phyloP scores from a whole-genome alignment of 2,113 vertebrate species.

The Micronycteris hirsuta region DNA sequence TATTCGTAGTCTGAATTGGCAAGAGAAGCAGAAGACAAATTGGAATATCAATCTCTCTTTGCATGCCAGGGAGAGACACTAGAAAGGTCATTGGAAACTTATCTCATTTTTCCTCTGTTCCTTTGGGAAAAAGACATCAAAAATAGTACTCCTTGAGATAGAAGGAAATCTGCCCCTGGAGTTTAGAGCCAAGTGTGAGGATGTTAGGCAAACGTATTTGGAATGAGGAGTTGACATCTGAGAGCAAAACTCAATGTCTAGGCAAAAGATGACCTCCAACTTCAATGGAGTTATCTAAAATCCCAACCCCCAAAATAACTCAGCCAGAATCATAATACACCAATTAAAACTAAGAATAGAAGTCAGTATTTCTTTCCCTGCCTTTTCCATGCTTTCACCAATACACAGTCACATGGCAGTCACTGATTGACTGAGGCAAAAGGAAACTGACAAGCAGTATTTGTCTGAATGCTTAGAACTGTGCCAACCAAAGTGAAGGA shows the following conservation, averaged over 20 bases:
- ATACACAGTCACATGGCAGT: not conserved
- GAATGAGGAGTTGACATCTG: not conserved
- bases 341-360: slow-evolving; percentile 29
- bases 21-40: slow-evolving; percentile 26
- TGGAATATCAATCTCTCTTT: slow-evolving; percentile 26
- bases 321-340: slow-evolving; percentile 1
- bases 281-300: slow-evolving; percentile 31
- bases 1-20: not conserved
- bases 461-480: slow-evolving; percentile 44
- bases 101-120: not conserved
- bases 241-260: slow-evolving; percentile 17
- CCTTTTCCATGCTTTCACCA: not conserved
- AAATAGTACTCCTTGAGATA: not conserved
- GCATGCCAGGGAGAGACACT: not conserved
- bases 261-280: slow-evolving; percentile 30
- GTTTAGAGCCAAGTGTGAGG: slow-evolving; percentile 6
- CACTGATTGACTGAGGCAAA: slow-evolving; percentile 14
- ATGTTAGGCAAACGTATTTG: slow-evolving; percentile 20
- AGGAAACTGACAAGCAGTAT: slow-evolving; percentile 18
- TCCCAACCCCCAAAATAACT: slow-evolving; percentile 43
- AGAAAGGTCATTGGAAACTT: slow-evolving; percentile 40
- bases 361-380: not conserved
- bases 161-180: not conserved
- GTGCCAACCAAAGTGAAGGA: not conserved
- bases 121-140: slow-evolving; percentile 25